Evolutionary conservation across 1,140 invertebrate species (phyloP).

Genomic region (Conus betulinus): DNA sequence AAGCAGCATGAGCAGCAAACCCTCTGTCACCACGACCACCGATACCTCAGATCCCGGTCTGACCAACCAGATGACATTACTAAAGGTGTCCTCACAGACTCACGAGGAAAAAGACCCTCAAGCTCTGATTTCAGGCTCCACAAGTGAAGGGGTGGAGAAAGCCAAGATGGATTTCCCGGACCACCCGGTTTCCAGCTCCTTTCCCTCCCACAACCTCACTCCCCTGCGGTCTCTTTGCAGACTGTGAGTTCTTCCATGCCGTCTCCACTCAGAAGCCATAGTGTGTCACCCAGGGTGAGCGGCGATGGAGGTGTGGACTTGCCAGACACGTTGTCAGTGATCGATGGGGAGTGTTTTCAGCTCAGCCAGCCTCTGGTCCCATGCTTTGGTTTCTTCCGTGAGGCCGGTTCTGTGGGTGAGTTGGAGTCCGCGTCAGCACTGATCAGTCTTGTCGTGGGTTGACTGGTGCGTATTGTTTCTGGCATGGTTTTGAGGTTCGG

Average conservation of each 20-base stretch:
- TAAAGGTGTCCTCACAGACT: neutral
- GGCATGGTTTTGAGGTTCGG: too few relatives aligned
- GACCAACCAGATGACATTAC: neutral
- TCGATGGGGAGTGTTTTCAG: slow-evolving; percentile 7
- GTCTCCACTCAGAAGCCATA: neutral
- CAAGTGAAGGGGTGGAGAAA: neutral
- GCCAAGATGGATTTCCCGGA: neutral
- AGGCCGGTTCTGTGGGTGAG: slow-evolving; percentile 15
- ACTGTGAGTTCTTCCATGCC: neutral
- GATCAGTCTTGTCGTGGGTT: too few relatives aligned
- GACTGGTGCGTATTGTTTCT: too few relatives aligned
- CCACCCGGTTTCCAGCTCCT: neutral
- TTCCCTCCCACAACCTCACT: neutral
- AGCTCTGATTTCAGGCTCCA: neutral
- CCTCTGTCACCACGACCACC: neutral
- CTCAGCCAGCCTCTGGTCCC: neutral
- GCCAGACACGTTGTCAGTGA: slow-evolving; percentile 3
- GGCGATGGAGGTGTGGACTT: neutral
- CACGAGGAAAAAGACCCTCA: neutral
- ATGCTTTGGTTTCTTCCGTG: slow-evolving; percentile 31
- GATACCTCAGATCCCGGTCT: neutral
- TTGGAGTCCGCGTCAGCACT: too few relatives aligned
- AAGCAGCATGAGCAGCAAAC: neutral
- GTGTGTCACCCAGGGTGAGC: neutral
- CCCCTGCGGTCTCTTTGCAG: neutral